Conservation (phyloP, 2,888 invertebrate genomes). For the Fragum fragum region DNA sequence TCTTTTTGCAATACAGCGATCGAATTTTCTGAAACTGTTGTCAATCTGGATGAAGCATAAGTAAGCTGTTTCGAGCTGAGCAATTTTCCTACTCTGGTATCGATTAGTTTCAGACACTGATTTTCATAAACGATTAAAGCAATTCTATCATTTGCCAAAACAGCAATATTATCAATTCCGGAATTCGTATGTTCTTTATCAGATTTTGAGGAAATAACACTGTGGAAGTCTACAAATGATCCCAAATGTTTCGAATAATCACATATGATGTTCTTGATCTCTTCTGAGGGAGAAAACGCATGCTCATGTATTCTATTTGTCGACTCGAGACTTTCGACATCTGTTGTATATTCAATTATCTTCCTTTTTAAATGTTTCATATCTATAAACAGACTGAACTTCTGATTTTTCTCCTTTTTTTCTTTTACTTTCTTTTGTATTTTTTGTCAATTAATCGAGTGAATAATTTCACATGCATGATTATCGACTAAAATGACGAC, state of each 20-base stretch:
- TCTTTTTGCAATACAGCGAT: not conserved
- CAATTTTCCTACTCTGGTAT: not conserved
- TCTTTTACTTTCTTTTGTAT: not conserved
- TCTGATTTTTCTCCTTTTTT: not conserved
- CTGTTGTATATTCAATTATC: not conserved
- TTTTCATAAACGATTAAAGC: not conserved
- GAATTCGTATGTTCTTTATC: not conserved
- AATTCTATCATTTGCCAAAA: not conserved
- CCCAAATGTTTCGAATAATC: not conserved
- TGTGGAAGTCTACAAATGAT: not conserved
- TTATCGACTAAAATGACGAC: no score
- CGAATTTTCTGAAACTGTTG: not conserved
- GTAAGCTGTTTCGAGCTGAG: not conserved
- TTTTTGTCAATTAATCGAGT: no score
- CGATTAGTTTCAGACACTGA: not conserved
- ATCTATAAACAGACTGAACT: not conserved
- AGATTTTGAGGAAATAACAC: no score
- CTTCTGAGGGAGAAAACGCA: not conserved
- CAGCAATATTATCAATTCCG: not conserved
- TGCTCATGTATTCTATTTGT: not conserved
- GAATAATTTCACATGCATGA: no score
- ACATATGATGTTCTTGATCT: not conserved
- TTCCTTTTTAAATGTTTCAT: not conserved
- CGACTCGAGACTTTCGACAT: not conserved
- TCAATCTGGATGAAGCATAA: not conserved